Conservation (phyloP, 2,113 vertebrate species). For the Hoplias malabaricus region DNA sequence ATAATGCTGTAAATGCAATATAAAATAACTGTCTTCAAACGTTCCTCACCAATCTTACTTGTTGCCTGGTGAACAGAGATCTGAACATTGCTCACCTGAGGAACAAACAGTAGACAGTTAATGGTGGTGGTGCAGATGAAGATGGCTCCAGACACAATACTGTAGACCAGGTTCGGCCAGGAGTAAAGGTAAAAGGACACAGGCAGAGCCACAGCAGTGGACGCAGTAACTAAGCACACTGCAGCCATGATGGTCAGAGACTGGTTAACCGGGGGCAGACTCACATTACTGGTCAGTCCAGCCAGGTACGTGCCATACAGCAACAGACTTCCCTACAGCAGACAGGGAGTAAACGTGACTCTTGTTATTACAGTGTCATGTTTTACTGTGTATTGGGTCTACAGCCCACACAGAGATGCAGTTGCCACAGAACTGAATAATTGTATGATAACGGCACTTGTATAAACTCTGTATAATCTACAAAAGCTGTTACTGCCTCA, state of each 20-base stretch:
- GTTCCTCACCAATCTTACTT: neutral
- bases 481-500: no score
- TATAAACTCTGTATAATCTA: no score
- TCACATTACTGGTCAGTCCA: constrained; percentile 88
- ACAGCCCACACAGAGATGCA: no score
- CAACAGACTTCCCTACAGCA: constrained; percentile 82
- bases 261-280: constrained; percentile 94
- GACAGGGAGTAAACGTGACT: neutral
- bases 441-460: no score
- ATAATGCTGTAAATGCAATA: no score
- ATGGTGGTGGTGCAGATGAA: constrained; percentile 87
- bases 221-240: constrained; percentile 81
- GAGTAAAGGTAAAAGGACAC: constrained; percentile 80
- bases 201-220: constrained; percentile 74
- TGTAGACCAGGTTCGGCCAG: constrained; percentile 90
- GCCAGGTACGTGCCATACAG: constrained; percentile 91
- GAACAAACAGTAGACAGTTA: constrained; percentile 94
- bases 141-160: constrained; percentile 88
- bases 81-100: constrained; percentile 77
- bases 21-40: neutral
- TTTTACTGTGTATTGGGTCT: neutral
- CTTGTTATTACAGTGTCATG: neutral
- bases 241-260: constrained; percentile 87
- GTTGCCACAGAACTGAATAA: no score
- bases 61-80: neutral